Evolutionary conservation across 1,140 invertebrate genomes (phyloP), one percentile per base, ranked within the genome.

Genomic region (Calliphora vicina): DNA sequence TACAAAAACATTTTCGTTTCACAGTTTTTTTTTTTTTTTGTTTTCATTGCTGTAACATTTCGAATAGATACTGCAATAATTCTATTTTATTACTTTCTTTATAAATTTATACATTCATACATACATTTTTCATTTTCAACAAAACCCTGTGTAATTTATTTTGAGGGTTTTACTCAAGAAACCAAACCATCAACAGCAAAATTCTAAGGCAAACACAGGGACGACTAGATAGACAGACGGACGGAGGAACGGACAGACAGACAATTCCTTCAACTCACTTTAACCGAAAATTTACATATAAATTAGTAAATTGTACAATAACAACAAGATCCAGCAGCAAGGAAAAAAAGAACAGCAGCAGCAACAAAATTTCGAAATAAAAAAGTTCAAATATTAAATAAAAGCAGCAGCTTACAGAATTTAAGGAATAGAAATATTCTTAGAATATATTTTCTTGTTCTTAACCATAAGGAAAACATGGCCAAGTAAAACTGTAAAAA

Each of bases 281-380:
- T 67, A 67, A 67, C 61, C n/a, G 20, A 23, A 67, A 67, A 67
- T 67, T 67, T 67, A 67, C 61, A 67, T 67, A 67, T 67, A 67
- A 67, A 67, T 67, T 67, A 67, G 61, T 67, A 67, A 67, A 67
- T 67, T 67, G n/a, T 67, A 67, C 17, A 20, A 23, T 23, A n/a
- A 23, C 10, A 23, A 67, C 61, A 20, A 10, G 23, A 67, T 23
- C n/a, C 13, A 57, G 15, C 13, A 57, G 1, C 50, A 57, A 57
- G 8, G 50, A 57, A 57, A 15, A 17, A 57, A 13, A 2, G 15
- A 57, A 57, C 35, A 35, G 5, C 35, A 35, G 35, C 35, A 35
- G 35, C 4, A 35, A 5, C 35, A 35, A 57, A 1, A 57, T 6
- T 5, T 1, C 6, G 1, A 23, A 5, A 67, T 3, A 25, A 67